Conservation (phyloP, 2,113 vertebrate species). For the Fregata magnificens region DNA sequence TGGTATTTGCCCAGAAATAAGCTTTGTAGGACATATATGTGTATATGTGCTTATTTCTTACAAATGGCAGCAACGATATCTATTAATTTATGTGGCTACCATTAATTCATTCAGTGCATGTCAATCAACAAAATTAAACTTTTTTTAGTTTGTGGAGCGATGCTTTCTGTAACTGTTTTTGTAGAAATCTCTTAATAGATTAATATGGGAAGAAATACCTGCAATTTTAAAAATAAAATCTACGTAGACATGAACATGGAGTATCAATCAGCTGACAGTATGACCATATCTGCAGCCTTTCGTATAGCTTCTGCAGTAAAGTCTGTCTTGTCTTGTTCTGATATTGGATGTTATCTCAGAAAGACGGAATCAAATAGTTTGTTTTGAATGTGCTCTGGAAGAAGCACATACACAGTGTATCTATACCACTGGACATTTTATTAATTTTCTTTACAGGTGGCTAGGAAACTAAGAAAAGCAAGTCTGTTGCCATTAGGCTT, state of each 20-base stretch:
- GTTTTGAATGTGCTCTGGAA: neutral
- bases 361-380: neutral
- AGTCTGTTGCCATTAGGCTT: neutral
- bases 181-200: neutral
- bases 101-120: neutral
- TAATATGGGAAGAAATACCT: neutral
- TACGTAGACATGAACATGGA: neutral
- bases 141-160: neutral
- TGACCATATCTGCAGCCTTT: neutral
- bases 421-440: neutral
- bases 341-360: neutral
- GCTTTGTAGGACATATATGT: neutral
- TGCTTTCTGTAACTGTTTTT: neutral
- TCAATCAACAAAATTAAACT: neutral
- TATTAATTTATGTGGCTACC: neutral
- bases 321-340: neutral
- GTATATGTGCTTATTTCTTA: neutral
- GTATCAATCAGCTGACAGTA: neutral
- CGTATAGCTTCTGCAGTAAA: neutral
- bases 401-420: neutral
- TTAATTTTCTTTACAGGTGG: neutral
- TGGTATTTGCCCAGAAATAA: neutral
- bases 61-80: neutral
- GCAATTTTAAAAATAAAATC: neutral
- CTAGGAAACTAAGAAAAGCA: neutral